phyloP scores from a whole-genome alignment of 2,113 vertebrate species.

The Corythaeola cristata region DNA sequence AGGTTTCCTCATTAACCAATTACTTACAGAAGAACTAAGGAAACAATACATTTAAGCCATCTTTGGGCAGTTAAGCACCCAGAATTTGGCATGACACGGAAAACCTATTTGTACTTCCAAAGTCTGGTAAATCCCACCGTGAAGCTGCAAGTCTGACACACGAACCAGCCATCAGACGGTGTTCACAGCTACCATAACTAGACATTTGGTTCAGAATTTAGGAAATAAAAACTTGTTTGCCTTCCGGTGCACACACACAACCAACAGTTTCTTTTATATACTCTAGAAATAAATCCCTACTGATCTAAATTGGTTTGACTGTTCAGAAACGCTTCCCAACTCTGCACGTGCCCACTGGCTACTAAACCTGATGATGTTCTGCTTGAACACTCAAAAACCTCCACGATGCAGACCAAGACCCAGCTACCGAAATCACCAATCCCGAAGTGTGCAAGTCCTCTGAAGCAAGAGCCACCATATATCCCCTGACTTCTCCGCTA shows the following conservation, averaged over 20 bases:
- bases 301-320: neutral
- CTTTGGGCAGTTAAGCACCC: neutral
- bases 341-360: accelerated
- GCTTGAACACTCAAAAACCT: neutral
- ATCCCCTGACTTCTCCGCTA: neutral
- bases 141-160: neutral
- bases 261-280: neutral
- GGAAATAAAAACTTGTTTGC: neutral
- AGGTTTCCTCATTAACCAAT: neutral
- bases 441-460: neutral
- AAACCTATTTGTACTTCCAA: neutral
- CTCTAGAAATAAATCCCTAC: neutral
- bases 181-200: accelerated
- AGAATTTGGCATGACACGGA: neutral
- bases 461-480: neutral
- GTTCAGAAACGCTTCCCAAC: neutral
- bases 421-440: neutral
- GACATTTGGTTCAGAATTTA: accelerated
- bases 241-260: accelerated
- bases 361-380: neutral
- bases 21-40: accelerated
- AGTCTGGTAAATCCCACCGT: neutral
- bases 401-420: neutral
- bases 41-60: neutral
- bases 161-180: accelerated